A percentile compares a stretch with the other conserved stretches of the same genome.
Conservation (phyloP, 92 coral and sea anemone genomes). For the Heliopora coerulea region DNA sequence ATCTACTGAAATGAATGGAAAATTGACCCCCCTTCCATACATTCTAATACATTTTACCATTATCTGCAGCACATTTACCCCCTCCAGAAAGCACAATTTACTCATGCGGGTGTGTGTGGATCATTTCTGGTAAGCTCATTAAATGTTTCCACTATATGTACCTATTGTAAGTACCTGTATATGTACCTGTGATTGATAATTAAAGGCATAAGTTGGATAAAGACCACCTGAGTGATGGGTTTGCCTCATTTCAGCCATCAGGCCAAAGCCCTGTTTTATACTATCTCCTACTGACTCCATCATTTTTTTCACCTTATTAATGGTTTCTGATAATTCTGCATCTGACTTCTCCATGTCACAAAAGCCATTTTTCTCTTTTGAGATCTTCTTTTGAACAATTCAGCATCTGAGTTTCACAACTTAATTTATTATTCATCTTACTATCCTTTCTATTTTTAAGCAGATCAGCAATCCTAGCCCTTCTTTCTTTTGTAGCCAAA, state of each 20-base stretch:
- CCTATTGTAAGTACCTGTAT: not conserved
- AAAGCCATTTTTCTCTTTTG: conserved; percentile 28
- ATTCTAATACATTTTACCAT: too few species aligned
- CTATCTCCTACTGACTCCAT: conserved; percentile 45
- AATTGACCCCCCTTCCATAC: too few species aligned
- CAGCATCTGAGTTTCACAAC: conserved; percentile 15
- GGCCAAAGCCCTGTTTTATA: conserved; percentile 40
- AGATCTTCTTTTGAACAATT: conserved; percentile 41
- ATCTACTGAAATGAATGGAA: too few species aligned
- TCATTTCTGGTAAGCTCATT: not conserved
- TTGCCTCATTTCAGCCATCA: conserved; percentile 10
- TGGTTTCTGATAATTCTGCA: conserved; percentile 27
- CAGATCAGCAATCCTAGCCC: conserved; percentile 41
- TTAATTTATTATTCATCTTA: conserved; percentile 35
- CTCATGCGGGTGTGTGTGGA: not conserved
- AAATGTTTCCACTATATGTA: not conserved
- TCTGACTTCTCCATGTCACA: conserved; percentile 40
- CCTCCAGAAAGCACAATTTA: not conserved
- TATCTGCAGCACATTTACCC: too few species aligned
- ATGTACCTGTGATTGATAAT: not conserved
- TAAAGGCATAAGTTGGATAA: not conserved
- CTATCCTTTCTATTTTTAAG: conserved; percentile 35
- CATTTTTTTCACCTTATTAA: conserved; percentile 36
- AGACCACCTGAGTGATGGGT: conserved; percentile 6
- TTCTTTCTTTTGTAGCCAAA: conserved; percentile 18